Base-by-base conservation (phyloP, 2,113 vertebrate species). In the Hypanus sabinus region DNA sequence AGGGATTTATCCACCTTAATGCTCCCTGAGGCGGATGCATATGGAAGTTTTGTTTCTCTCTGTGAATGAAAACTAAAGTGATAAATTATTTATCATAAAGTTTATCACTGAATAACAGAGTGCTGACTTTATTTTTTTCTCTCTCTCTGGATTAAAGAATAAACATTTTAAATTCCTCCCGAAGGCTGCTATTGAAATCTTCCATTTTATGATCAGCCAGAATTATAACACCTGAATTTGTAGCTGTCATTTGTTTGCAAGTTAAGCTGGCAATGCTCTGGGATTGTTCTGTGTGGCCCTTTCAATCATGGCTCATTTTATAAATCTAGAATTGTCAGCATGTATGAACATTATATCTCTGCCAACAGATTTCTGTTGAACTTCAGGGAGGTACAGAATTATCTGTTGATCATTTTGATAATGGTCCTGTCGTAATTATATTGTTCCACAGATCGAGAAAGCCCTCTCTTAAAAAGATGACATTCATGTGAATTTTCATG, bases 271-370 rank as follows among this genome's bases (percentile, higher is more conserved):
- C 95, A 97, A 96, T 96, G 95, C 95, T 97, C 96, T 97, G 95
- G 95, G 96, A 96, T 97, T 96, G 96, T 96, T 97, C 96, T 96
- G 95, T 95, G 95, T 95, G 95, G 95, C 96, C 96, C 95, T 96
- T 97, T 96, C 96, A 96, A 96, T 97, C 96, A 96, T 93, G 76
- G 0, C 0, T n/a, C 30, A 92, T 24, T 92, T 70, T 38, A 22
- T 38, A 12, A 71, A 70, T 24, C 36, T 38, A 71, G 2, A 92
- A 92, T 70, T 92, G 88, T 46, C 62, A 92, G 88, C 18, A 22
- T 70, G 24, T 92, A 92, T 71, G 62, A 92, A 71, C 70, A 92
- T 38, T 71, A 9, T 38, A 57, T 38, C 65, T 71, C 62, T 92
- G 65, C 65, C 88, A 92, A 3, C 20, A 36, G 88, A 71, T 6